Percentiles rank a stretch among this genome's conserved stretches.
Evolutionary conservation across 2,113 vertebrate species (phyloP).

Genomic region (Sylvicapra grimmia): DNA sequence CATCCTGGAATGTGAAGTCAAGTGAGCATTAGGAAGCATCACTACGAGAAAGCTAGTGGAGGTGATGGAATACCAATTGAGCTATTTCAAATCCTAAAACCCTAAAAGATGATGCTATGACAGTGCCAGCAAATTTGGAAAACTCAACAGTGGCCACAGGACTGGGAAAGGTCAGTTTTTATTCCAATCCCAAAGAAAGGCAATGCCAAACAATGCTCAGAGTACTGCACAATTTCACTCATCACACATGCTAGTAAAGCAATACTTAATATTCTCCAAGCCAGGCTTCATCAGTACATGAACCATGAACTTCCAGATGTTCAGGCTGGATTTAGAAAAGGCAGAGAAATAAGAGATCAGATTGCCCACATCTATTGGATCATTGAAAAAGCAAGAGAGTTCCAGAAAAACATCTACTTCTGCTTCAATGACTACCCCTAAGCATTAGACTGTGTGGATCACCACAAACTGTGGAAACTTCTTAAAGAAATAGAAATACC

Average conservation of each 20-base stretch:
- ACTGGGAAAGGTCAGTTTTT: not conserved
- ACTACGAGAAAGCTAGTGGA: not conserved
- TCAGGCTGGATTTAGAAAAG: not conserved
- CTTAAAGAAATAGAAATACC: not conserved
- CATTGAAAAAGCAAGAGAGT: not conserved
- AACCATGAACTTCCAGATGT: not conserved
- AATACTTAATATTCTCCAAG: not conserved
- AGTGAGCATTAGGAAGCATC: not conserved
- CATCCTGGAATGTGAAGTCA: not conserved
- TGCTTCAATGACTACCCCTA: not conserved
- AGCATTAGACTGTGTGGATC: not conserved
- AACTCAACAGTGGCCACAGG: not conserved
- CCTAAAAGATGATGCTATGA: not conserved
- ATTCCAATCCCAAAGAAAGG: not conserved
- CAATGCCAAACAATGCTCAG: not conserved
- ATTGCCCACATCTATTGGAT: not conserved
- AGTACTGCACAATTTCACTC: not conserved
- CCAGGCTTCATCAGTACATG: not conserved
- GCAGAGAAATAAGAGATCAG: not conserved
- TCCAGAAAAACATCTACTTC: not conserved
- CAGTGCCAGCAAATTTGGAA: not conserved
- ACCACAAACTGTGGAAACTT: not conserved
- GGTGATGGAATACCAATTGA: not conserved
- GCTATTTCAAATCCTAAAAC: not conserved
- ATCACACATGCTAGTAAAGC: not conserved